Conservation (phyloP, 2,113 vertebrate species). For the Lophura nycthemera region DNA sequence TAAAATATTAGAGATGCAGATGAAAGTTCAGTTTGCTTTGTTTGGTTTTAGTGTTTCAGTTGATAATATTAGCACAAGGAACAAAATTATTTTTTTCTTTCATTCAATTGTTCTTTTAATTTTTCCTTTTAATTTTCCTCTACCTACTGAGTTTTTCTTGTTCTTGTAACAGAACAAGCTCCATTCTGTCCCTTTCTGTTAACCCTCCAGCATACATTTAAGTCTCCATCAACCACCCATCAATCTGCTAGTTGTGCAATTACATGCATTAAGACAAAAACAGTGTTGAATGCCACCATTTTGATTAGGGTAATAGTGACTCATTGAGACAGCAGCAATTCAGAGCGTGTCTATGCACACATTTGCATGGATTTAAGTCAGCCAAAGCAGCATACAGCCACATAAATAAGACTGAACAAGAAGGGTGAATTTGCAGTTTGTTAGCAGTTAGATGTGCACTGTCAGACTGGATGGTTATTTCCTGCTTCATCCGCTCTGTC, state of each 20-base stretch:
- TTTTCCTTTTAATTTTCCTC: not conserved
- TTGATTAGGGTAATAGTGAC: slow-evolving; percentile 26
- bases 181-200: slow-evolving; percentile 5
- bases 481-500: not conserved
- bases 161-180: not conserved
- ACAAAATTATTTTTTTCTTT: accelerated
- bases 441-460: not conserved
- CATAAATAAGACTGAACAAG: slow-evolving; percentile 9
- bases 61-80: not conserved
- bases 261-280: slow-evolving; percentile 17
- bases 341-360: not conserved
- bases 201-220: not conserved
- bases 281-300: slow-evolving; percentile 23
- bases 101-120: not conserved
- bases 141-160: not conserved
- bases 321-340: slow-evolving; percentile 37
- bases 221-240: not conserved
- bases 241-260: slow-evolving; percentile 17
- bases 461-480: not conserved
- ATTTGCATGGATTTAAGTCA: not conserved
- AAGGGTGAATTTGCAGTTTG: not conserved
- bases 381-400: not conserved
- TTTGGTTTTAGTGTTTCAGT: not conserved
- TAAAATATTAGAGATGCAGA: not conserved
- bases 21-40: not conserved